These are phyloP conservation scores for Anser brachyrhynchus DNA, from an alignment of 2,113 vertebrate genomes.

Conservation along the genomic window DNA sequence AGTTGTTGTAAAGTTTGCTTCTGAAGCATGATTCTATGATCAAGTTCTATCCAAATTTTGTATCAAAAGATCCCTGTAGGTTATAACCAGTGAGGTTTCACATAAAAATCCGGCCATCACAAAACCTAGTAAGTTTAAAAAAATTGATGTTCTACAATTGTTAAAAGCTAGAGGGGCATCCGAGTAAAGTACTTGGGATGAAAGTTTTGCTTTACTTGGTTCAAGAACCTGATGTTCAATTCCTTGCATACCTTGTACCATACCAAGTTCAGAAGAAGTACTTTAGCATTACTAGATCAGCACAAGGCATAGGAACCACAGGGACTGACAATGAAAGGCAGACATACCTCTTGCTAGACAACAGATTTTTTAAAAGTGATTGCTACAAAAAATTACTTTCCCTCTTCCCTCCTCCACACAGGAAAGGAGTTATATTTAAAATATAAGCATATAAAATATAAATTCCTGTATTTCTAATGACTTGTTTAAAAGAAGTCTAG, in stretches of 20 bases:
- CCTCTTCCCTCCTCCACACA: background rate
- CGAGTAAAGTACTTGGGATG: background rate
- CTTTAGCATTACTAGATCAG: background rate
- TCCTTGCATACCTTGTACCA: background rate
- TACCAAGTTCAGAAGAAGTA: background rate
- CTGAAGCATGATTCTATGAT: background rate
- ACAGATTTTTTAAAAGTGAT: background rate
- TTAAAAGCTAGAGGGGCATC: background rate
- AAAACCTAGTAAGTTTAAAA: background rate
- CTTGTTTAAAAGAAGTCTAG: background rate
- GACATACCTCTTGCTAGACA: background rate
- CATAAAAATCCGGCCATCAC: background rate
- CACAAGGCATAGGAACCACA: background rate
- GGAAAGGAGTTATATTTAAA: background rate
- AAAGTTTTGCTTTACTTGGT: background rate
- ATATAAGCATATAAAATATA: background rate
- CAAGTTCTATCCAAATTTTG: background rate
- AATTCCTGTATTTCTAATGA: background rate
- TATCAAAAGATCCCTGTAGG: background rate
- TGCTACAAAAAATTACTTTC: background rate
- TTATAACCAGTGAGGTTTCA: background rate
- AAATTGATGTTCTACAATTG: background rate
- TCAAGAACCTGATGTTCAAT: background rate
- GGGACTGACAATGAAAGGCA: background rate
- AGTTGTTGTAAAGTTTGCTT: background rate